Conservation (phyloP, 2,888 invertebrate genomes). For the Trissoscelio sp. region DNA sequence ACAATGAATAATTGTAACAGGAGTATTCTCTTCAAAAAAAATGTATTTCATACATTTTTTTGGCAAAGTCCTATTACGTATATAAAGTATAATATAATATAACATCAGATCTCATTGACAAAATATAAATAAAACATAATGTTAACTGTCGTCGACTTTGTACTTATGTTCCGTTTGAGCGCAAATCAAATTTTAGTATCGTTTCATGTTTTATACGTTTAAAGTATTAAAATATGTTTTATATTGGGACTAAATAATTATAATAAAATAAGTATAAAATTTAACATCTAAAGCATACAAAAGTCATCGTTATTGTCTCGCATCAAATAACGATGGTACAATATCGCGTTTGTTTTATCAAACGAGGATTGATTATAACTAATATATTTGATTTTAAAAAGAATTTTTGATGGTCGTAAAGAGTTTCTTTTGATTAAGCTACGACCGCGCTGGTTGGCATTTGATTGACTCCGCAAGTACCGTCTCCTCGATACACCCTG, state of each 20-base stretch:
- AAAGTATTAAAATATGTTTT: neutral
- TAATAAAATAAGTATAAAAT: conserved; percentile 47
- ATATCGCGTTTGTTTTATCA: conserved; percentile 6
- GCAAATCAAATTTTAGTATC: conserved; percentile 12
- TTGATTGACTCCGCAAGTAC: conserved; percentile 96
- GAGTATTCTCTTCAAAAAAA: neutral
- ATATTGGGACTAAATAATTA: conserved; percentile 18
- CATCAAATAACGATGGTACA: conserved; percentile 7
- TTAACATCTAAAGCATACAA: conserved; percentile 41
- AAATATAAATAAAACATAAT: neutral
- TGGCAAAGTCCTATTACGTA: neutral
- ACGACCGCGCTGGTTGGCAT: conserved; percentile 95
- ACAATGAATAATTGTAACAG: neutral
- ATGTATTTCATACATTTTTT: neutral
- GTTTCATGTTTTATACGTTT: conserved; percentile 1
- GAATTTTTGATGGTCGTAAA: conserved; percentile 4
- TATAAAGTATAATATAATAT: no score
- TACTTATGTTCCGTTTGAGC: conserved; percentile 18
- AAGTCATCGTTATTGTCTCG: conserved; percentile 44
- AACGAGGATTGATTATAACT: conserved; percentile 19
- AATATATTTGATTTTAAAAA: conserved; percentile 24
- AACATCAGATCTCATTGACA: no score
- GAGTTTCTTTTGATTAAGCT: conserved; percentile 73
- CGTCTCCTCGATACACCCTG: conserved; percentile 96
- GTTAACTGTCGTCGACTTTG: conserved; percentile 5